Evolutionary conservation across 2,797 vertebrate species (phyloP).

Genomic region (Knipowitschia caucasica): DNA sequence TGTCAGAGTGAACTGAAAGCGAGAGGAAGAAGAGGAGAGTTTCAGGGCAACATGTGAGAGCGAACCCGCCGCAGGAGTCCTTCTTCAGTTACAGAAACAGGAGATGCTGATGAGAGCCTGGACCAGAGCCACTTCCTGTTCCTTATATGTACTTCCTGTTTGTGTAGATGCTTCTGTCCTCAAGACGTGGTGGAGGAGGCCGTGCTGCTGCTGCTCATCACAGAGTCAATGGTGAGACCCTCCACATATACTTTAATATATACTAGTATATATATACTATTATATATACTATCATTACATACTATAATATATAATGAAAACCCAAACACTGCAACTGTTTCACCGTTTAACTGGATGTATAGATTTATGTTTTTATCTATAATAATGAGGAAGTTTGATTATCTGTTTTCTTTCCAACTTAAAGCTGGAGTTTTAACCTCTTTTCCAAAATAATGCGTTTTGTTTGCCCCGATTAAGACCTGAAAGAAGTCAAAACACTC

Average conservation of each 20-base stretch:
- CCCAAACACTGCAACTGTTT: no score
- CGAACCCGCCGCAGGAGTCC: slow-evolving; percentile 31
- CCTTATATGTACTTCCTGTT: slow-evolving; percentile 46
- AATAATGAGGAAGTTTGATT: no score
- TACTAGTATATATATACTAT: no score
- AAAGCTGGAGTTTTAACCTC: no score
- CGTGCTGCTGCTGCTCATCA: slow-evolving; percentile 91
- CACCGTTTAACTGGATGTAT: neutral
- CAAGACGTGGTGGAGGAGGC: slow-evolving; percentile 97
- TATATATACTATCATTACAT: no score
- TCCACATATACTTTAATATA: no score
- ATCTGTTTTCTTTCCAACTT: neutral
- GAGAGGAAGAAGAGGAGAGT: slow-evolving; percentile 3
- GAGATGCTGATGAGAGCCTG: slow-evolving; percentile 33
- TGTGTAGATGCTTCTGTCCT: slow-evolving; percentile 90
- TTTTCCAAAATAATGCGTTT: no score
- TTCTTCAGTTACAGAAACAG: slow-evolving; percentile 62
- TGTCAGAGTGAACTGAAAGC: slow-evolving; percentile 5
- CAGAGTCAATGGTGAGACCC: slow-evolving; percentile 95
- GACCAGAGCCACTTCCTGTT: slow-evolving; percentile 37
- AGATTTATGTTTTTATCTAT: neutral
- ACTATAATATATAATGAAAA: no score
- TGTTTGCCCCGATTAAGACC: no score
- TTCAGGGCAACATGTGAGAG: slow-evolving; percentile 45
- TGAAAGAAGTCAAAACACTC: no score